phyloP scores from a whole-genome alignment of 1,140 invertebrate genomes.

The Drosophila sulfurigaster region DNA sequence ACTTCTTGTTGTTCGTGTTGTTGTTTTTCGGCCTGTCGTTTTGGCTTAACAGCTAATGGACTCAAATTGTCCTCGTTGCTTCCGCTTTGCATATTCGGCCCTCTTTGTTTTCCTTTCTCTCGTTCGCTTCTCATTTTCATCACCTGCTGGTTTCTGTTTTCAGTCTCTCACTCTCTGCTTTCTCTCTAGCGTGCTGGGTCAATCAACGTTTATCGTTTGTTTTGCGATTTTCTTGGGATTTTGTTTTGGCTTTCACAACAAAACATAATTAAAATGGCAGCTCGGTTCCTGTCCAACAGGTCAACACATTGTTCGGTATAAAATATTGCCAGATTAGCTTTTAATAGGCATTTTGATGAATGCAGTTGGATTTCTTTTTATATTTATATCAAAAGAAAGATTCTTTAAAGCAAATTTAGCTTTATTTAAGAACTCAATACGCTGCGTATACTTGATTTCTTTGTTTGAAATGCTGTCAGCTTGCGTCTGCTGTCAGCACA shows the following conservation, averaged over 20 bases:
- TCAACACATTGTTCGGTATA: background rate
- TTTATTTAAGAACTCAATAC: too few species aligned
- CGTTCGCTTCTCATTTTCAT: background rate
- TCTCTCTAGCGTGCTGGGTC: slow-evolving; percentile 36
- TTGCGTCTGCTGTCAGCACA: too few species aligned
- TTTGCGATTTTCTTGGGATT: slow-evolving; percentile 54
- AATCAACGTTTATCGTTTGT: slow-evolving; percentile 60
- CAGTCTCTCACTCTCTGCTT: background rate
- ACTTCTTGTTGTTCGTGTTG: slow-evolving; percentile 25
- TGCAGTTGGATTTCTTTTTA: too few species aligned
- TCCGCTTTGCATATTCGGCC: slow-evolving; percentile 44
- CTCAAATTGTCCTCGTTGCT: slow-evolving; percentile 62
- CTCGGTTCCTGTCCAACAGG: slow-evolving; percentile 20
- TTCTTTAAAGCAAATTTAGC: too few species aligned
- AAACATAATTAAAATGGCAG: slow-evolving; percentile 62
- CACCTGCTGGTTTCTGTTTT: slow-evolving; percentile 11
- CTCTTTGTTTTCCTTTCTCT: slow-evolving; percentile 14
- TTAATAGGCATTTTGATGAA: too few species aligned
- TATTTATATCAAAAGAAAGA: too few species aligned
- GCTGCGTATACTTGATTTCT: too few species aligned
- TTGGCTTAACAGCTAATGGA: slow-evolving; percentile 78
- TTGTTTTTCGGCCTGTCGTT: slow-evolving; percentile 47
- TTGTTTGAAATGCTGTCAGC: too few species aligned
- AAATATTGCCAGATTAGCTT: too few species aligned
- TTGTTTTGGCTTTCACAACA: slow-evolving; percentile 18